Percentiles rank a stretch among this genome's conserved stretches.
phyloP scores from a whole-genome alignment of 2,113 vertebrate species.

The Prochilodus magdalenae region DNA sequence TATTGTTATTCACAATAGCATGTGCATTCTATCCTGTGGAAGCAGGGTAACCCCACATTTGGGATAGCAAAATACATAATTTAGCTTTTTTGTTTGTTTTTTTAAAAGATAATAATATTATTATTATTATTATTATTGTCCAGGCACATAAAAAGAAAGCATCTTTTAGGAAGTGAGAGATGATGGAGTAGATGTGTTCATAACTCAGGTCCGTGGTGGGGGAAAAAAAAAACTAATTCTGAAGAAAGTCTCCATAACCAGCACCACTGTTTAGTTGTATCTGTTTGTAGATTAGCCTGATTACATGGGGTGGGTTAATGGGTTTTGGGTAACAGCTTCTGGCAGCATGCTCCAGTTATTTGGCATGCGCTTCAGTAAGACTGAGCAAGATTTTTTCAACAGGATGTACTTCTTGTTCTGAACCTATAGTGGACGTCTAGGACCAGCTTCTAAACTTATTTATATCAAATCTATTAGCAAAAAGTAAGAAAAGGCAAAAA shows the following conservation, averaged over 20 bases:
- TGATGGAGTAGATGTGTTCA: neutral
- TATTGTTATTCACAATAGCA: neutral
- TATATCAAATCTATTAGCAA: too few species aligned
- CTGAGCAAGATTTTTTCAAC: too few species aligned
- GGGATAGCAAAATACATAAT: neutral
- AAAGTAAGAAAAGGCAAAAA: neutral
- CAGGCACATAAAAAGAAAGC: neutral
- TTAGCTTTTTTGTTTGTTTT: neutral
- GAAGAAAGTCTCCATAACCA: neutral
- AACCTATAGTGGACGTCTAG: too few species aligned
- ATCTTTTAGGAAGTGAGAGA: neutral
- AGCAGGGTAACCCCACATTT: neutral
- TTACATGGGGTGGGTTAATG: too few species aligned
- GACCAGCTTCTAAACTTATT: too few species aligned
- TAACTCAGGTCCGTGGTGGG: neutral
- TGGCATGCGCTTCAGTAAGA: too few species aligned
- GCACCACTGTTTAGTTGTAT: neutral
- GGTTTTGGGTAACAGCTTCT: too few species aligned
- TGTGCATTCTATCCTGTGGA: neutral
- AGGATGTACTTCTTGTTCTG: too few species aligned
- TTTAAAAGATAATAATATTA: neutral
- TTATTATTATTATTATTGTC: neutral
- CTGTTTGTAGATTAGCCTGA: neutral
- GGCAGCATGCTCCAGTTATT: too few species aligned
- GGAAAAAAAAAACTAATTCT: neutral